phyloP scores from a whole-genome alignment of 2,797 vertebrate genomes.

The Acrocephalus scirpaceus region DNA sequence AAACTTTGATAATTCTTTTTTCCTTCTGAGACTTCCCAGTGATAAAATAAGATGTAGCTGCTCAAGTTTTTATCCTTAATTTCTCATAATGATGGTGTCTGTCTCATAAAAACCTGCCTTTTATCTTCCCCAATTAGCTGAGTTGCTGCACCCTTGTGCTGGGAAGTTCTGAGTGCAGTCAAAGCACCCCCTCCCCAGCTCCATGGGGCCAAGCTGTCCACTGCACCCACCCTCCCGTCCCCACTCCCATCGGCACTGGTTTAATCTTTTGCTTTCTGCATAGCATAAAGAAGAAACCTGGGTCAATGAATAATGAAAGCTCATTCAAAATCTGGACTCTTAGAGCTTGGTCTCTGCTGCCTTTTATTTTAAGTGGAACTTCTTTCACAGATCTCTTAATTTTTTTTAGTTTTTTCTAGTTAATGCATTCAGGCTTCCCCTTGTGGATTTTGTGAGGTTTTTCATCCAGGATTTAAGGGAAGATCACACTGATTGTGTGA shows the following conservation, averaged over 20 bases:
- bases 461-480: conserved; percentile 28
- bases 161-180: conserved; percentile 61
- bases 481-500: neutral
- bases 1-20: conserved; percentile 32
- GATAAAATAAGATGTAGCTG: conserved; percentile 18
- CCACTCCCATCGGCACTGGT: neutral
- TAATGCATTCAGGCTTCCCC: conserved; percentile 37
- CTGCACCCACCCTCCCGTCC: conserved; percentile 24
- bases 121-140: conserved; percentile 75
- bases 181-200: conserved; percentile 27
- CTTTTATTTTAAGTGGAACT: conserved; percentile 64
- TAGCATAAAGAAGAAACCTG: conserved; percentile 39
- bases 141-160: conserved; percentile 60
- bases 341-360: neutral
- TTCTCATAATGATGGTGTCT: conserved; percentile 58
- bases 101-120: conserved; percentile 64
- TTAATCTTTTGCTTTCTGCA: conserved; percentile 66
- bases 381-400: conserved; percentile 35
- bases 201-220: conserved; percentile 24
- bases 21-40: conserved; percentile 39
- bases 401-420: neutral
- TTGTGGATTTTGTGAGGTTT: conserved; percentile 32
- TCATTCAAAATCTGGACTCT: conserved; percentile 44
- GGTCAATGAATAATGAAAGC: conserved; percentile 70
- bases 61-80: conserved; percentile 46